Base-by-base conservation (phyloP, 2,113 vertebrate genomes). In the Coryphaenoides rupestris region DNA sequence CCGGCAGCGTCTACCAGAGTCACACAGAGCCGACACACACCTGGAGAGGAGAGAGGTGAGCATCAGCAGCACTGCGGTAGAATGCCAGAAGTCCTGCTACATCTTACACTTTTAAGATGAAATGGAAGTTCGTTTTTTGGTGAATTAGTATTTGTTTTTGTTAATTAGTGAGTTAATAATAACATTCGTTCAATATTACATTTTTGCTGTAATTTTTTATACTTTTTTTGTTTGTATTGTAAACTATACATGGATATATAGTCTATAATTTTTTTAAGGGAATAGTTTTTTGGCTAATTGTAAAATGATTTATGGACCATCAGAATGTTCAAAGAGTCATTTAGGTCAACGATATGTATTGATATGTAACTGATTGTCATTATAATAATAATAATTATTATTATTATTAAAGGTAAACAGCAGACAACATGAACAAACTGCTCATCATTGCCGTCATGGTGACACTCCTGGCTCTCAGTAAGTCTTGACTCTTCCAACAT, bases 371-470 rank as follows among this genome's bases (percentile, higher is more conserved):
- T 66, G 1, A 5, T 23, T 65, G 21, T 73, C 23, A 12, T n/a
- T n/a, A n/a, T n/a, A n/a, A n/a, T n/a, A n/a, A n/a, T n/a, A n/a
- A n/a, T n/a, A n/a, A n/a, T n/a, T n/a, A n/a, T n/a, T n/a, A n/a
- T n/a, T n/a, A n/a, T 69, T 22, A 58, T 50, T 61, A 59, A 73
- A 89, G 87, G 70, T 73, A 15, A 52, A 19, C 16, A 50, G n/a
- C 15, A n/a, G 60, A 50, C 80, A 84, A 1, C 58, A 92, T 90
- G 89, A 87, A 87, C 61, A 91, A 87, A 69, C 64, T 91, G 53
- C 23, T 91, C 63, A 62, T 80, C n/a, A 33, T 89, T 19, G 74
- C 86, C 40, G 79, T 87, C 68, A 76, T 91, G 33, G 58, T 88
- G 21, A 76, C 83, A 53, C 73, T 90, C 46, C 65, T 90, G 5